A percentile compares a stretch with the other conserved stretches of the same genome.
Conservation (phyloP, 2,888 invertebrate genomes). For the Onthophagus sagittarius region DNA sequence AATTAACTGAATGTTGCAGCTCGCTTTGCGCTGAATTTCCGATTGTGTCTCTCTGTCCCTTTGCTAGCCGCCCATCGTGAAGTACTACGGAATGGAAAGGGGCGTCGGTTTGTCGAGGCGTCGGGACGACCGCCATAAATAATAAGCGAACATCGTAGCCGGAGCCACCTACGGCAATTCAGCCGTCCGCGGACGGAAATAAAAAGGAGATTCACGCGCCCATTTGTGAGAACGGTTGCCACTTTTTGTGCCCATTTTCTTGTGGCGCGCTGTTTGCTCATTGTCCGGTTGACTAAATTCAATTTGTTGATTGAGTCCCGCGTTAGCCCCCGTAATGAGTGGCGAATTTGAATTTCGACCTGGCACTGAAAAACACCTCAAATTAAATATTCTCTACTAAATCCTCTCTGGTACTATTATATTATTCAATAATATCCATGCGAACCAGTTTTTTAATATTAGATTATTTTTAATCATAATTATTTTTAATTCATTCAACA, state of each 20-base stretch:
- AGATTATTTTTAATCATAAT: background rate
- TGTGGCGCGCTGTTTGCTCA: conserved; percentile 6
- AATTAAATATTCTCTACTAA: background rate
- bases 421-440: background rate
- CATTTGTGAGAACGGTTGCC: conserved; percentile 10
- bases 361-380: background rate
- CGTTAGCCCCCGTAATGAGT: conserved; percentile 8
- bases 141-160: conserved; percentile 8
- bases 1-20: background rate
- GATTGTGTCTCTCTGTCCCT: background rate
- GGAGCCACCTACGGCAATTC: conserved; percentile 9
- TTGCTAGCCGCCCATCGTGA: background rate
- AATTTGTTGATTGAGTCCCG: conserved; percentile 11
- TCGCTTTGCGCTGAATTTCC: background rate
- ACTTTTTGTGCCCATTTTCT: conserved; percentile 5
- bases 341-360: background rate
- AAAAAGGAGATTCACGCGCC: conserved; percentile 12
- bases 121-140: conserved; percentile 1
- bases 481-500: too few species aligned
- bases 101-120: background rate
- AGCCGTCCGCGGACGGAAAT: background rate
- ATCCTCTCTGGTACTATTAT: too few species aligned
- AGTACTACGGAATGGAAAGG: background rate
- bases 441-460: background rate
- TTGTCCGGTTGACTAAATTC: conserved; percentile 8